These are phyloP conservation scores for Steatocranus sp. DNA, from an alignment of 2,797 vertebrate genomes.

Conservation along the genomic window DNA sequence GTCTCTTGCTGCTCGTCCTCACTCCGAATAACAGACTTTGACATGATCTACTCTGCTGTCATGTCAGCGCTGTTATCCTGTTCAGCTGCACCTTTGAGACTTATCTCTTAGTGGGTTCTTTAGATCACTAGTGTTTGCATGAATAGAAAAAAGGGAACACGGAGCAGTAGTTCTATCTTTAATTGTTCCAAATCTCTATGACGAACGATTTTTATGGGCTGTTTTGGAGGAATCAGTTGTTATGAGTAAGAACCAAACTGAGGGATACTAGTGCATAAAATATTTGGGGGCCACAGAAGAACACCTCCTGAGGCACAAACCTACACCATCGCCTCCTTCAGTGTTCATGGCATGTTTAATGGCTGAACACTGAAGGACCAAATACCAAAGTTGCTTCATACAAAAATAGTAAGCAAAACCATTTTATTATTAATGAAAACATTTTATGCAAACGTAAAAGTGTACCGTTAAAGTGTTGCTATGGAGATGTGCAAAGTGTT, in stretches of 20 bases:
- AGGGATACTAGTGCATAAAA: accelerated
- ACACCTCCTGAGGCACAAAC: background rate
- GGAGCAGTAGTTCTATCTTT: background rate
- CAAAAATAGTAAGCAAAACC: accelerated
- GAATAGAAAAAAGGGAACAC: background rate
- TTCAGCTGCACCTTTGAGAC: background rate
- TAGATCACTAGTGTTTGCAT: background rate
- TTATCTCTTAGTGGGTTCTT: background rate
- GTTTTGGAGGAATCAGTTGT: background rate
- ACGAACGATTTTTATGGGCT: background rate
- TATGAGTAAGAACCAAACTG: background rate
- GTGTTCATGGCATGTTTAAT: background rate
- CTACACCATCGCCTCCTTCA: background rate
- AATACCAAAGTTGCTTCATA: background rate
- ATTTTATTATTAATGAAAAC: background rate
- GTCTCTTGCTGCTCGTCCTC: background rate
- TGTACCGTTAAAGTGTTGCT: accelerated
- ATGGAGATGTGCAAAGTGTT: background rate
- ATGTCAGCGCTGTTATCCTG: background rate
- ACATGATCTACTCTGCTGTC: background rate
- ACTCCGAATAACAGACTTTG: background rate
- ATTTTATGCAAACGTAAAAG: background rate
- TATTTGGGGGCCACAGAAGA: background rate
- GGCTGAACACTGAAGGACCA: background rate
- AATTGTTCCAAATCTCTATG: background rate